phyloP scores from a whole-genome alignment of 2,797 vertebrate genomes.

The Craterocephalus amniculus region DNA sequence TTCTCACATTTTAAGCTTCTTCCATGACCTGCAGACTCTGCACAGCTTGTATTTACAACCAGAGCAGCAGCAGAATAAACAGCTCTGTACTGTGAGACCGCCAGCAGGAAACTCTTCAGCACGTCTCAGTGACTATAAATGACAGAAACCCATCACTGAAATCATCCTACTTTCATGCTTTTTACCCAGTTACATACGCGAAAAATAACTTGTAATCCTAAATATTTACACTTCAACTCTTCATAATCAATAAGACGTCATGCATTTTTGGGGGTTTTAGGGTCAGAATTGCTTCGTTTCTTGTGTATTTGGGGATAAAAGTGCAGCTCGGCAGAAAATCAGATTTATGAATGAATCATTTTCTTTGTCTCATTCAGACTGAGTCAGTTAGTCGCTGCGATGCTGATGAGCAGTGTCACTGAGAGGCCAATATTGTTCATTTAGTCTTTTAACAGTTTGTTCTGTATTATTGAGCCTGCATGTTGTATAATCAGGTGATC shows the following conservation, averaged over 20 bases:
- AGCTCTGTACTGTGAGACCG: neutral
- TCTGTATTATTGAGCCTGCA: too few species aligned
- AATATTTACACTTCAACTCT: too few species aligned
- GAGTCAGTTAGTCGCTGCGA: neutral
- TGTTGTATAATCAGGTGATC: too few species aligned
- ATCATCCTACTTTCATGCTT: too few species aligned
- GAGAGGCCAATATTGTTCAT: too few species aligned
- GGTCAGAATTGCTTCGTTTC: neutral
- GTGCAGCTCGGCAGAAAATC: neutral
- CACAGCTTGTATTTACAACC: neutral
- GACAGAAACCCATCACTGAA: neutral
- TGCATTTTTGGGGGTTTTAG: neutral
- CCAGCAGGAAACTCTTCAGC: neutral
- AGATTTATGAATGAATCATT: neutral
- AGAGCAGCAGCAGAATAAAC: constrained; percentile 7
- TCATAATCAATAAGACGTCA: too few species aligned
- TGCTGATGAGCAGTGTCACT: neutral
- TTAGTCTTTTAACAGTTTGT: too few species aligned
- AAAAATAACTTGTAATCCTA: too few species aligned
- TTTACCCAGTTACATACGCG: too few species aligned
- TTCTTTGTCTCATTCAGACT: neutral
- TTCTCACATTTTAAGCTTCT: neutral
- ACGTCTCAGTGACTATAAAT: neutral
- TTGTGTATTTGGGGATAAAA: neutral
- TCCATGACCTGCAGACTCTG: neutral